Base-by-base conservation (phyloP, 2,888 invertebrate species). In the Lampropteryx suffumata region DNA sequence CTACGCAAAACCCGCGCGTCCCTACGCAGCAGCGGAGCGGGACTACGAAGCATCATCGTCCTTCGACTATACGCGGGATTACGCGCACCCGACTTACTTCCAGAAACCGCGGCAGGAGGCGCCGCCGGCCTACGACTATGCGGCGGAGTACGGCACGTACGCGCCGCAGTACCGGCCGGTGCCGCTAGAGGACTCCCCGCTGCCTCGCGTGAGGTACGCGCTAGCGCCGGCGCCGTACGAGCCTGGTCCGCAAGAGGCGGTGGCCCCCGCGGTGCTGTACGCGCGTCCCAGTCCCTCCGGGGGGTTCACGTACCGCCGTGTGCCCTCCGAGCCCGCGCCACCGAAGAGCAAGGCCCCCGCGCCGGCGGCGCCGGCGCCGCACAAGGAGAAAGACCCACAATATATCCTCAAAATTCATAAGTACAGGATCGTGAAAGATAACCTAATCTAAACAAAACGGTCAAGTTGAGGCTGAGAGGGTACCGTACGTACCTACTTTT, bases 371-470 rank as follows among this genome's bases (percentile, higher is more conserved):
- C 29, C 57, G 9, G 35, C 60, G 8, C 57, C 57, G 7, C 8
- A 14, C 24, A 24, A 24, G 24, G 24, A 24, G 9, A 70, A 73
- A 17, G 64, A 67, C 37, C 37, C 60, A 1, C 84, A 84, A 0
- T 65, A 82, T 54, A 71, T 83, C 52, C 67, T 87, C 10, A 68
- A 84, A 44, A 80, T 87, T 17, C 87, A 86, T 59, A 85, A 82
- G 55, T 79, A 85, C 54, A 79, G 71, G 50, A 61, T 86, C n/a
- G 59, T 73, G 12, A 72, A 71, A 37, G 66, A 50, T 64, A 69
- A 57, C 62, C 43, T 51, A 47, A 57, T 55, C 35, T 55, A 32
- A 41, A 42, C 4, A 29, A 13, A 26, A 82, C 4, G 17, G n/a
- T n/a, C n/a, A n/a, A n/a, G n/a, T n/a, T n/a, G n/a, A n/a, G n/a